phyloP scores from a whole-genome alignment of 2,113 vertebrate genomes.

The Callipepla squamata region DNA sequence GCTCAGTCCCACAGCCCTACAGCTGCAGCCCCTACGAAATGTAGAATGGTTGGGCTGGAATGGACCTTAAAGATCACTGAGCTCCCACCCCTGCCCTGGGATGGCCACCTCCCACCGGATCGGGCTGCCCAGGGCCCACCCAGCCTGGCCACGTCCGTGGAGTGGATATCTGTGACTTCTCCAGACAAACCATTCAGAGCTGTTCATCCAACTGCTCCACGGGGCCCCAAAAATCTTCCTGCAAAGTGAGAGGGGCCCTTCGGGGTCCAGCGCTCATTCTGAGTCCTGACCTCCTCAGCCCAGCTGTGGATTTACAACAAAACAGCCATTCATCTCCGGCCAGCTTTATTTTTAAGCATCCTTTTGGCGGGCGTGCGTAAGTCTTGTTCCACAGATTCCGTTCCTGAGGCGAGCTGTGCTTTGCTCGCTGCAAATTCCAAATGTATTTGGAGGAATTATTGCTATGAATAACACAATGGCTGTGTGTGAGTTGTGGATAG shows the following conservation, averaged over 20 bases:
- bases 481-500: background rate
- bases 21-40: too few species aligned
- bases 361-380: background rate
- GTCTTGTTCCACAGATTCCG: slow-evolving; percentile 10
- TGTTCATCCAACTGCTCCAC: background rate
- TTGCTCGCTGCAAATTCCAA: background rate
- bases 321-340: slow-evolving; percentile 31
- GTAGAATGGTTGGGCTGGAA: too few species aligned
- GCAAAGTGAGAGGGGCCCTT: background rate
- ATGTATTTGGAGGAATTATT: slow-evolving; percentile 7
- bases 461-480: slow-evolving; percentile 5
- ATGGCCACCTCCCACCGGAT: too few species aligned
- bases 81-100: too few species aligned
- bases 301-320: slow-evolving; percentile 35
- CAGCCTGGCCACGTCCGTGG: too few species aligned
- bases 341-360: slow-evolving; percentile 60
- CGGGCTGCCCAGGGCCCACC: too few species aligned
- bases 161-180: too few species aligned
- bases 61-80: too few species aligned
- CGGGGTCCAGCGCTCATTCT: background rate
- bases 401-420: slow-evolving; percentile 16
- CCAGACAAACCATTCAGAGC: too few species aligned
- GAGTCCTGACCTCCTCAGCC: background rate
- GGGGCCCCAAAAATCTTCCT: background rate
- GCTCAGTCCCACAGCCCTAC: background rate